phyloP scores from a whole-genome alignment of 2,113 vertebrate species.

The Mesocricetus auratus region DNA sequence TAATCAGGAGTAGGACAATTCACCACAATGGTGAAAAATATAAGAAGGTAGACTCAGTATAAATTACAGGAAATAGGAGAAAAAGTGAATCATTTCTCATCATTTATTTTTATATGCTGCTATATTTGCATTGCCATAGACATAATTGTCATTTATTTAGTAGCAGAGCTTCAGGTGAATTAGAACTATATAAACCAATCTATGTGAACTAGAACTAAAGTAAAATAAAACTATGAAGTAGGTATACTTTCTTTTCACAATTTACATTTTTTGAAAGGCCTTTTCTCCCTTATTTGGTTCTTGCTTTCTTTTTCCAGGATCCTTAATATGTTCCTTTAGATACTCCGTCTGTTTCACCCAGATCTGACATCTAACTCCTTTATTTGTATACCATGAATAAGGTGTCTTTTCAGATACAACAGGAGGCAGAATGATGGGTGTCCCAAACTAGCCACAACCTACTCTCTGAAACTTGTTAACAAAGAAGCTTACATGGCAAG shows the following conservation, averaged over 20 bases:
- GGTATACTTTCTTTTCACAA: not conserved
- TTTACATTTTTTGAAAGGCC: not conserved
- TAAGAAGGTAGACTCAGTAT: not conserved
- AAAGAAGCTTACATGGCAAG: not conserved
- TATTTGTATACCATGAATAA: not conserved
- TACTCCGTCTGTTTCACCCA: not conserved
- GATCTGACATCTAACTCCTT: not conserved
- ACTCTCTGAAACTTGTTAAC: not conserved
- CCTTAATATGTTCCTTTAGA: not conserved
- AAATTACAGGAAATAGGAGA: not conserved
- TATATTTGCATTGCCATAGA: not conserved
- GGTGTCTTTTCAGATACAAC: not conserved
- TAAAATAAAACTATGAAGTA: not conserved
- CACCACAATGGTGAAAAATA: not conserved
- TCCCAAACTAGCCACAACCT: not conserved
- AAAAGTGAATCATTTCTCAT: not conserved
- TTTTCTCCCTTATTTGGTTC: not conserved
- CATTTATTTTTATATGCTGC: not conserved
- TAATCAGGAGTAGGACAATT: not conserved
- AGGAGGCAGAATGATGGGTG: not conserved
- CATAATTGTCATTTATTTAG: not conserved
- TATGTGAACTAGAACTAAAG: too few species aligned
- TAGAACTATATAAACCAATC: not conserved
- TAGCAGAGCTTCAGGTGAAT: not conserved
- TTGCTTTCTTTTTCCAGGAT: not conserved